Base-by-base conservation (phyloP, 2,888 invertebrate species). In the Conistra vaccinii region DNA sequence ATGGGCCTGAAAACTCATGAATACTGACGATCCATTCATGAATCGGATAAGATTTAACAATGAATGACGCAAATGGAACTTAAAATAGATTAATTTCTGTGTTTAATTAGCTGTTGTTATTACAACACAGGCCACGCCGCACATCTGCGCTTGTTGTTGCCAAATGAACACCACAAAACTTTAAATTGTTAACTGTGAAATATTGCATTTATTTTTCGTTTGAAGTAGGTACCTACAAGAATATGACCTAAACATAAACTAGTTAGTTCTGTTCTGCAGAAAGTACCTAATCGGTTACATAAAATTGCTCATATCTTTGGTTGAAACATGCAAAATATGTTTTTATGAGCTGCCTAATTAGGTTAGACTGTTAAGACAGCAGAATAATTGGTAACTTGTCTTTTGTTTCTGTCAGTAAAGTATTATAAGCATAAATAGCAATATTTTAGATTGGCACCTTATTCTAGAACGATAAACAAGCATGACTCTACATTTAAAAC, bases 61-160 rank as follows among this genome's bases (percentile, higher is more conserved):
- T 80, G 74, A 80, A 81, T 91, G 92, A 92, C 91, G 92, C 88
- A 90, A 86, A 87, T 88, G 45, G 66, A 71, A 80, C 74, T 88
- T 86, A 78, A 83, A 87, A 86, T 87, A 85, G 82, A 85, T 79
- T 86, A 63, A 76, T 80, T 84, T 81, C 86, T 69, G 69, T 92
- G 85, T 93, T 92, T 91, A 90, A 91, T 92, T 93, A 92, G 92
- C 89, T 92, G 93, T 76, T 88, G 81, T 89, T 88, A 79, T 83
- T 86, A 78, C 81, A 78, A 72, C 66, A 68, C 67, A 69, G 63
- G 83, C 81, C 68, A 58, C 61, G 58, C 51, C 63, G 26, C 57
- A 70, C 81, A 85, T 78, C 63, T 83, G 83, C 70, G 55, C 32
- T 69, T 69, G 70, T 80, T 83, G 73, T 80, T 81, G 77, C 74